Conservation (phyloP, 2,113 vertebrate species). For the Polyodon spathula region DNA sequence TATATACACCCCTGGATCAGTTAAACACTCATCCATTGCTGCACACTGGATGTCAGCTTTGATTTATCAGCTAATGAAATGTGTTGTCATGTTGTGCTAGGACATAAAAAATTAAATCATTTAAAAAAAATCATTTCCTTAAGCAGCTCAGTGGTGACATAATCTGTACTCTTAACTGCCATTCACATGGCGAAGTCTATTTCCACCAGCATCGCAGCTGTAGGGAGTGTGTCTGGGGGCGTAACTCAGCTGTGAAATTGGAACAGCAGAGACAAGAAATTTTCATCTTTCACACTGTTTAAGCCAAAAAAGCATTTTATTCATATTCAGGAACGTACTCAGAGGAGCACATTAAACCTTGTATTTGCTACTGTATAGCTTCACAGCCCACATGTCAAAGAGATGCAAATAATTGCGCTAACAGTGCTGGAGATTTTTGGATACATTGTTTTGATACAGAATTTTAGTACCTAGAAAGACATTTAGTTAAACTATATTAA, state of each 20-base stretch:
- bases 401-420: too few species aligned
- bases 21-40: conserved; percentile 1
- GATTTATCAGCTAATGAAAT: conserved; percentile 7
- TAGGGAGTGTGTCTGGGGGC: conserved; percentile 27
- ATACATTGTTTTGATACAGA: too few species aligned
- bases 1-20: not conserved
- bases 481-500: too few species aligned
- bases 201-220: conserved; percentile 26
- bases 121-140: conserved; percentile 11
- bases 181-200: conserved; percentile 32
- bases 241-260: conserved; percentile 58
- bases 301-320: too few species aligned
- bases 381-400: too few species aligned
- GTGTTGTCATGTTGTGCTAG: conserved; percentile 8
- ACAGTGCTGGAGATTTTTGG: too few species aligned
- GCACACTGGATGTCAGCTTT: conserved; percentile 6
- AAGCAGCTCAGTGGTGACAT: conserved; percentile 26
- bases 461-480: too few species aligned
- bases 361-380: too few species aligned
- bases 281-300: not conserved
- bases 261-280: conserved; percentile 33
- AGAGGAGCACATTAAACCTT: too few species aligned
- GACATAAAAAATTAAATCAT: conserved; percentile 7
- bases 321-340: too few species aligned
- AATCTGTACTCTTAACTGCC: conserved; percentile 32